Evolutionary conservation across 2,888 invertebrate species (phyloP).

Genomic region (Lypha dubia): DNA sequence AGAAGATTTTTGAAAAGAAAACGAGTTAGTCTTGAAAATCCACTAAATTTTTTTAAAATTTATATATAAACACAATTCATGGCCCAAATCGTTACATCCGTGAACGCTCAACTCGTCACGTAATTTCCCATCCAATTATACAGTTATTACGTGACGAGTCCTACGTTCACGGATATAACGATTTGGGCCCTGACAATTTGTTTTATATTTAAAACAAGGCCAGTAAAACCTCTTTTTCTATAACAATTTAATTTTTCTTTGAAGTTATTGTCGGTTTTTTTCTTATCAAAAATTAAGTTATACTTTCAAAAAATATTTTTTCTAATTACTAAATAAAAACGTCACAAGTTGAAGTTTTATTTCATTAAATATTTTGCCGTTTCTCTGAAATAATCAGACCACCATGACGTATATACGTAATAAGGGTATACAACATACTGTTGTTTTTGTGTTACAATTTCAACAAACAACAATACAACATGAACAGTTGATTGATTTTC

Average conservation of each 20-base stretch:
- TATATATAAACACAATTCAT: background rate
- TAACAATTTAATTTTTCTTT: background rate
- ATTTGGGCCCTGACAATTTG: too few species aligned
- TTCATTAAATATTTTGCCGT: too few species aligned
- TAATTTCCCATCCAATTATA: too few species aligned
- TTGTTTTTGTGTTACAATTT: constrained; percentile 6
- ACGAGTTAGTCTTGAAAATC: background rate
- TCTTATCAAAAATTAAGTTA: background rate
- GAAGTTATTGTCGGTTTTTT: background rate
- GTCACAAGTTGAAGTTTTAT: background rate
- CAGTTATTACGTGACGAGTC: too few species aligned
- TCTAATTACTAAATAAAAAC: background rate
- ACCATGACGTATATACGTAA: constrained; percentile 52
- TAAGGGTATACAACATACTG: background rate
- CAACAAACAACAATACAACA: constrained; percentile 21
- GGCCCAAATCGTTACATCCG: too few species aligned
- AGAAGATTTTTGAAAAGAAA: background rate
- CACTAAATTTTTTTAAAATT: background rate
- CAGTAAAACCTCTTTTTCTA: constrained; percentile 19
- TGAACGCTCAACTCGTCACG: too few species aligned
- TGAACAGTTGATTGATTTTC: constrained; percentile 61
- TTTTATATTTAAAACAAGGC: background rate
- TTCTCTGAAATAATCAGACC: constrained; percentile 21
- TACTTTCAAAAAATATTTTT: constrained; percentile 9
- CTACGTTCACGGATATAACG: too few species aligned